Conservation (phyloP, 2,113 vertebrate species). For the Scalopus aquaticus region DNA sequence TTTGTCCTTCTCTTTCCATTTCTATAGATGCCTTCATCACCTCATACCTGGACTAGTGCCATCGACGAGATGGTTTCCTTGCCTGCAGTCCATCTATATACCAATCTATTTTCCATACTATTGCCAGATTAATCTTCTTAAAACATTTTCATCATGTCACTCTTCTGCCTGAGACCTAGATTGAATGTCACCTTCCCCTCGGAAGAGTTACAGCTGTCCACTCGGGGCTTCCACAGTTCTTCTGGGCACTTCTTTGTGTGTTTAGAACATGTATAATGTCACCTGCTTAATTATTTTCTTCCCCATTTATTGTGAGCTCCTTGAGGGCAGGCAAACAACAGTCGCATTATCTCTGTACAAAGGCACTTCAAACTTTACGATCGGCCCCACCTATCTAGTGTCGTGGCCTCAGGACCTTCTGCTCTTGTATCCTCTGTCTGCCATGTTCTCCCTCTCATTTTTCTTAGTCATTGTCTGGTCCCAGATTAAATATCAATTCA, state of each 20-base stretch:
- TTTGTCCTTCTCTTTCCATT: conserved; percentile 73
- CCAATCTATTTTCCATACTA: conserved; percentile 56
- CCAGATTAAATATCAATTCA: conserved; percentile 37
- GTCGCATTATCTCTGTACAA: neutral
- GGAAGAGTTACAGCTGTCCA: conserved; percentile 15
- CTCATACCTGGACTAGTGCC: conserved; percentile 74
- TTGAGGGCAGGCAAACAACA: neutral
- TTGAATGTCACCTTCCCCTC: conserved; percentile 61
- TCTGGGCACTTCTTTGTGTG: neutral
- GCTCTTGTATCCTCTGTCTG: neutral
- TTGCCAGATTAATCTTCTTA: conserved; percentile 77
- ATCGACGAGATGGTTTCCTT: conserved; percentile 65
- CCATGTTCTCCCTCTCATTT: conserved; percentile 6
- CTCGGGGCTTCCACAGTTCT: neutral
- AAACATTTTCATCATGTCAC: conserved; percentile 69
- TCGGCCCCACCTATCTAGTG: neutral
- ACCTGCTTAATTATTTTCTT: conserved; percentile 9
- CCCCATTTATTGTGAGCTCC: conserved; percentile 6
- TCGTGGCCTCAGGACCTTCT: neutral
- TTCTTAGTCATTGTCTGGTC: neutral
- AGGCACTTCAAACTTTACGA: neutral
- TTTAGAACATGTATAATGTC: conserved; percentile 1
- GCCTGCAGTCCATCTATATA: conserved; percentile 54
- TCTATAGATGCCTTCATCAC: conserved; percentile 68
- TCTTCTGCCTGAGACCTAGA: conserved; percentile 48